Evolutionary conservation across 2,113 vertebrate genomes (phyloP).

Genomic region (Bombycilla garrulus): DNA sequence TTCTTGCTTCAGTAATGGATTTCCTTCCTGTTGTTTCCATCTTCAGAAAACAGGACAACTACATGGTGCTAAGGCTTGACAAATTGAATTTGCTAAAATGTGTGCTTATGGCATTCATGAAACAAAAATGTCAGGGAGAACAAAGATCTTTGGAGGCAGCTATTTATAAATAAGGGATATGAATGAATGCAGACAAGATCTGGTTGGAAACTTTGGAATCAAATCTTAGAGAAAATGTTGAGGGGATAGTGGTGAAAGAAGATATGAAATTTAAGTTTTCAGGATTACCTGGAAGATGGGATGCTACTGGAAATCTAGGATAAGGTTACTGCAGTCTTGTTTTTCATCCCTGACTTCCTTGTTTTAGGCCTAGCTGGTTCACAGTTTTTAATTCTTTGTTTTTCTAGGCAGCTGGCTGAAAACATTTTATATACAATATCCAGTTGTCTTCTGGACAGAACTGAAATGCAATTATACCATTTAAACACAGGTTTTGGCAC

Average conservation of each 20-base stretch:
- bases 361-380: neutral
- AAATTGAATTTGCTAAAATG: neutral
- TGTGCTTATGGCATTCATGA: neutral
- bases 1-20: neutral
- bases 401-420: neutral
- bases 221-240: neutral
- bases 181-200: neutral
- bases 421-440: neutral
- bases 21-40: neutral
- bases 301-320: neutral
- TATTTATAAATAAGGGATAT: neutral
- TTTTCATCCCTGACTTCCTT: neutral
- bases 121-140: conserved; percentile 11
- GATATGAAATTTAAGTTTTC: neutral
- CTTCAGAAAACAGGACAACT: neutral
- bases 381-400: neutral
- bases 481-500: neutral
- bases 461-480: neutral
- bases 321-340: neutral
- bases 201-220: neutral
- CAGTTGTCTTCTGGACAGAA: neutral
- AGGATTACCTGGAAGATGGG: neutral
- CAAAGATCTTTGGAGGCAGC: neutral
- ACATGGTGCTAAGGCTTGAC: neutral
- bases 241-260: neutral